Evolutionary conservation across 2,113 vertebrate species (phyloP).

Genomic region (Cyanistes caeruleus): DNA sequence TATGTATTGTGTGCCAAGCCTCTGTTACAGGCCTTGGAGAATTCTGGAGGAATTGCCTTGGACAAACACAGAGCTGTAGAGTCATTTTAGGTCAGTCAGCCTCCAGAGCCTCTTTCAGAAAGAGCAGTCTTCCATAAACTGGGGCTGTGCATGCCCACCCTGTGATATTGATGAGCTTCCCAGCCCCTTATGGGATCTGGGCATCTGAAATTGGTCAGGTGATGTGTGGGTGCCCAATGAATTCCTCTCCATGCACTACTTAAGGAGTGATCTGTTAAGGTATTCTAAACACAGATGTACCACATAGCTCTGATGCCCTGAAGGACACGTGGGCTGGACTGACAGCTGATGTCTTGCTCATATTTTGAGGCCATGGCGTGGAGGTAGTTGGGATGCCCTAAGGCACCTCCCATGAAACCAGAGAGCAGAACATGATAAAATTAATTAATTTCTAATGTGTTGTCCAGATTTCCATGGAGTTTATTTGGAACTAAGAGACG

Average conservation of each 20-base stretch:
- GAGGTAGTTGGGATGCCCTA: not conserved
- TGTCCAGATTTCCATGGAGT: not conserved
- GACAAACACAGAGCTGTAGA: not conserved
- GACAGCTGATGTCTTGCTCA: not conserved
- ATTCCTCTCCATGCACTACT: not conserved
- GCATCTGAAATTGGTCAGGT: not conserved
- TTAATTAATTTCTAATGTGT: rapidly evolving
- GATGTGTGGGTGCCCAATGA: not conserved
- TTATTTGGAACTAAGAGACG: not conserved
- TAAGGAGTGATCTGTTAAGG: rapidly evolving
- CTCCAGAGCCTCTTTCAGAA: not conserved
- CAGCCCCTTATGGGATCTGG: not conserved
- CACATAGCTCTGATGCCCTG: rapidly evolving
- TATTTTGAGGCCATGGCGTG: not conserved
- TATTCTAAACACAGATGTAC: not conserved
- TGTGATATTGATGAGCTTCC: not conserved
- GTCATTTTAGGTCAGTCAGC: not conserved
- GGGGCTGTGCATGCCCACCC: not conserved
- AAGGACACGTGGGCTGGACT: not conserved
- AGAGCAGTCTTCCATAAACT: not conserved
- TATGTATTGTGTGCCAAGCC: not conserved
- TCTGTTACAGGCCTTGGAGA: not conserved
- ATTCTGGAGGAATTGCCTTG: not conserved
- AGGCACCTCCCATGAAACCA: not conserved
- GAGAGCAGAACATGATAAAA: not conserved